Conservation (phyloP, 2,113 vertebrate species). For the Silurus asotus region DNA sequence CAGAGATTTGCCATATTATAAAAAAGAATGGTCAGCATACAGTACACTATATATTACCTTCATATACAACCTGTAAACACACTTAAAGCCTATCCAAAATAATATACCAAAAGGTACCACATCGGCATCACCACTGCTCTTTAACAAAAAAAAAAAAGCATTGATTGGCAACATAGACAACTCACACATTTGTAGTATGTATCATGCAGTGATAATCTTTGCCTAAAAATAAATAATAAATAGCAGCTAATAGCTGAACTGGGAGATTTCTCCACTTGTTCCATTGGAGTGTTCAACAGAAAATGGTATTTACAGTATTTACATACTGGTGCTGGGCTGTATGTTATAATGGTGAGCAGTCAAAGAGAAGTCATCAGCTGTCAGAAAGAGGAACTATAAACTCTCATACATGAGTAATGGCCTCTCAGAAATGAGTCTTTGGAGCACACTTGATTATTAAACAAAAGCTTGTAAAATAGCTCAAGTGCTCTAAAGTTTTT, state of each 20-base stretch:
- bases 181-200: not conserved
- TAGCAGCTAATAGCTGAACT: conserved; percentile 69
- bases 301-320: conserved; percentile 64
- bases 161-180: not conserved
- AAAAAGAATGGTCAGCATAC: not conserved
- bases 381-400: conserved; percentile 52
- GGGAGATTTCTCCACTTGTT: conserved; percentile 62
- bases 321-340: conserved; percentile 54
- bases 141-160: not conserved
- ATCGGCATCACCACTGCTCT: not conserved
- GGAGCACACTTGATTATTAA: not conserved
- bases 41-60: not conserved
- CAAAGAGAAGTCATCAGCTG: conserved; percentile 56
- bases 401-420: conserved; percentile 50
- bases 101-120: not conserved
- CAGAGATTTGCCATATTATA: not conserved
- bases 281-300: conserved; percentile 51
- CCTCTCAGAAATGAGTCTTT: not conserved
- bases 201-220: conserved; percentile 41
- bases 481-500: not conserved
- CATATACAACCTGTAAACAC: not conserved
- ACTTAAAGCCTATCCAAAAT: not conserved
- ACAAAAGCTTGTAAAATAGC: not conserved
- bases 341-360: conserved; percentile 69
- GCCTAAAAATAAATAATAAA: conserved; percentile 61